phyloP scores from a whole-genome alignment of 2,888 invertebrate genomes.

The Oscheius sp. region DNA sequence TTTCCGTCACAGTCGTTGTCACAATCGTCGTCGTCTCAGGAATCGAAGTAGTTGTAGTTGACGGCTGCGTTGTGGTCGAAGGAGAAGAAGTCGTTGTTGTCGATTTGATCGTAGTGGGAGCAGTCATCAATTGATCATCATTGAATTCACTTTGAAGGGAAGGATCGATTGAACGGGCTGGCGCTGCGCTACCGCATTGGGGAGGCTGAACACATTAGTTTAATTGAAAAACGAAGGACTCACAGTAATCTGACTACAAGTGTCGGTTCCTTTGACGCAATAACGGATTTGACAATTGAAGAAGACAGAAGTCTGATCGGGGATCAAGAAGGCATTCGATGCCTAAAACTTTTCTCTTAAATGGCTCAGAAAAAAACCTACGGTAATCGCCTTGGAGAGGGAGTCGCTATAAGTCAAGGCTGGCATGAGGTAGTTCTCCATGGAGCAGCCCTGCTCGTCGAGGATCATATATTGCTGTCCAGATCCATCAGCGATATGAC shows the following conservation, averaged over 20 bases:
- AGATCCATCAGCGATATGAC: slow-evolving; percentile 61
- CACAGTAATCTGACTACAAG: slow-evolving; percentile 58
- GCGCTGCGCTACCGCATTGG: slow-evolving; percentile 14
- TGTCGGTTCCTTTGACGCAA: slow-evolving; percentile 55
- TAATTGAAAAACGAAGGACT: not conserved
- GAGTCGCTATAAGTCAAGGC: slow-evolving; percentile 62
- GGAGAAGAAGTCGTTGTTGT: slow-evolving; percentile 12
- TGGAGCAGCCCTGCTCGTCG: slow-evolving; percentile 56
- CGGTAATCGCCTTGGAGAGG: slow-evolving; percentile 61
- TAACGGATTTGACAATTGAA: slow-evolving; percentile 67
- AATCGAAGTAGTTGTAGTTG: slow-evolving; percentile 73
- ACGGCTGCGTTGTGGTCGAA: slow-evolving; percentile 79
- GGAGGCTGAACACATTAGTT: slow-evolving; percentile 27
- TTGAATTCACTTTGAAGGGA: not conserved
- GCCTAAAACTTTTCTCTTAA: slow-evolving; percentile 36
- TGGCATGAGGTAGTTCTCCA: slow-evolving; percentile 54
- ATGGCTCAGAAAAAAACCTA: slow-evolving; percentile 11
- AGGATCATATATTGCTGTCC: slow-evolving; percentile 56
- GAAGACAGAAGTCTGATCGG: slow-evolving; percentile 60
- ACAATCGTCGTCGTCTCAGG: slow-evolving; percentile 30
- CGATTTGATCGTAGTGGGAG: not conserved
- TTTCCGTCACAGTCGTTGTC: slow-evolving; percentile 42
- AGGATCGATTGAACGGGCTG: not conserved
- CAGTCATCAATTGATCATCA: slow-evolving; percentile 11
- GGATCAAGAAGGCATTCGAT: slow-evolving; percentile 68